phyloP scores from a whole-genome alignment of 2,113 vertebrate species.

The Oncorhynchus keta region DNA sequence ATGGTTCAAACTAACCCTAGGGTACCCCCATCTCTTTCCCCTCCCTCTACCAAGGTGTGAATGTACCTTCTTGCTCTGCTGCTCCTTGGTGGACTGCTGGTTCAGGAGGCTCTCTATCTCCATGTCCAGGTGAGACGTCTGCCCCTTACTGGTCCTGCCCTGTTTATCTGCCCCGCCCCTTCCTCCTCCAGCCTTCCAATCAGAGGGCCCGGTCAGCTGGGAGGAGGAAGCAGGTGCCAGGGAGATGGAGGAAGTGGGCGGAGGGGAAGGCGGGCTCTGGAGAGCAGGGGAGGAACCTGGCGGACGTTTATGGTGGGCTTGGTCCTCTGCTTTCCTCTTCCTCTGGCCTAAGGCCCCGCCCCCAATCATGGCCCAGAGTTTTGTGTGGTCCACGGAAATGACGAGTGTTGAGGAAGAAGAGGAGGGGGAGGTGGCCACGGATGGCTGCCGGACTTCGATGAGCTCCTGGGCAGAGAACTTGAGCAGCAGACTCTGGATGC shows the following conservation, averaged over 20 bases:
- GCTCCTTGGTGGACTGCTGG: slow-evolving; percentile 93
- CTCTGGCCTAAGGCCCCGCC: slow-evolving; percentile 64
- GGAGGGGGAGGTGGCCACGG: slow-evolving; percentile 31
- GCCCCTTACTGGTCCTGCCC: slow-evolving; percentile 73
- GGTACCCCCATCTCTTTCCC: background rate
- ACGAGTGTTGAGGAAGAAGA: slow-evolving; percentile 73
- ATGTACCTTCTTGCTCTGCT: slow-evolving; percentile 89
- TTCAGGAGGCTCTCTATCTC: slow-evolving; percentile 91
- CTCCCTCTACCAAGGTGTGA: slow-evolving; percentile 30
- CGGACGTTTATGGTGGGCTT: slow-evolving; percentile 54
- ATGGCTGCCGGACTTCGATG: slow-evolving; percentile 82
- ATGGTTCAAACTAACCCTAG: background rate
- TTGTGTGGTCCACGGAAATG: slow-evolving; percentile 87
- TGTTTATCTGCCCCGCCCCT: slow-evolving; percentile 77
- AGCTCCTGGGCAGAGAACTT: slow-evolving; percentile 93
- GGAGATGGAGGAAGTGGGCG: slow-evolving; percentile 55
- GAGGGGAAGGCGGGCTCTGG: slow-evolving; percentile 61
- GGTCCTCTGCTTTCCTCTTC: slow-evolving; percentile 75
- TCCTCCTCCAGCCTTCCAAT: slow-evolving; percentile 64
- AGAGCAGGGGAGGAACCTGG: slow-evolving; percentile 60
- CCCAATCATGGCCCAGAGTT: slow-evolving; percentile 90
- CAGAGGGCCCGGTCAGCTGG: slow-evolving; percentile 58
- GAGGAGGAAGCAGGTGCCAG: slow-evolving; percentile 59
- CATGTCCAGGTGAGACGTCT: slow-evolving; percentile 86
- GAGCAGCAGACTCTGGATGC: slow-evolving; percentile 87